Conservation (phyloP, 1,140 invertebrate species). For the Calycopis cecrops region DNA sequence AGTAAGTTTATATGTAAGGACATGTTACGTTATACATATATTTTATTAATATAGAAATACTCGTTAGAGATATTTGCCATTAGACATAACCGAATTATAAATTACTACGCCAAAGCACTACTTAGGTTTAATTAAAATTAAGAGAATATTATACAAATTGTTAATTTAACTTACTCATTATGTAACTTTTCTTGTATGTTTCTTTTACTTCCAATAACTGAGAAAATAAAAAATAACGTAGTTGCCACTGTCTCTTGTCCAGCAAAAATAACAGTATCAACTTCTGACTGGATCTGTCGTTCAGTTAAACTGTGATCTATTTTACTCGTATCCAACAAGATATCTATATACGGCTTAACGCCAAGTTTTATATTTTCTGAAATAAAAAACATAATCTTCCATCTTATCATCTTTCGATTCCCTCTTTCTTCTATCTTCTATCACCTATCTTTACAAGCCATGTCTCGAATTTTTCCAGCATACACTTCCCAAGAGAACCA, state of each 20-base stretch:
- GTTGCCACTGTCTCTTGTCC: slow-evolving; percentile 45
- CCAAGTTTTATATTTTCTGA: slow-evolving; percentile 17
- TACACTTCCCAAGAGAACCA: not conserved
- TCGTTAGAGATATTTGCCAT: too few relatives aligned
- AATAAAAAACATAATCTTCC: slow-evolving; percentile 3
- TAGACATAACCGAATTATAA: too few relatives aligned
- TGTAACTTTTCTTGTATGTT: slow-evolving; percentile 38
- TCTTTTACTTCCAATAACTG: slow-evolving; percentile 32
- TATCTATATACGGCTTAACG: slow-evolving; percentile 44
- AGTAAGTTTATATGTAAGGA: too few relatives aligned
- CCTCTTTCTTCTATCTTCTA: not conserved
- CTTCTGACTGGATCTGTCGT: slow-evolving; percentile 39
- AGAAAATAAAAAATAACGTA: slow-evolving; percentile 28
- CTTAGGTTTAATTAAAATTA: too few relatives aligned
- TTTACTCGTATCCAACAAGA: slow-evolving; percentile 40
- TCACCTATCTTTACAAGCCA: not conserved
- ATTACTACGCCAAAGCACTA: too few relatives aligned
- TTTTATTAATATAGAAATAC: too few relatives aligned
- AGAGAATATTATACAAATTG: too few relatives aligned
- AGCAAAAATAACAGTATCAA: slow-evolving; percentile 45
- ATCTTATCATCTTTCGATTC: not conserved
- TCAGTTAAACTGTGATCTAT: slow-evolving; percentile 32
- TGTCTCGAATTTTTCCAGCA: not conserved
- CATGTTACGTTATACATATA: too few relatives aligned
- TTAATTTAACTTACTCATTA: slow-evolving; percentile 32